Evolutionary conservation across 2,113 vertebrate genomes (phyloP), one percentile per base, ranked within the genome.

Genomic region (Cyanocitta stelleri): DNA sequence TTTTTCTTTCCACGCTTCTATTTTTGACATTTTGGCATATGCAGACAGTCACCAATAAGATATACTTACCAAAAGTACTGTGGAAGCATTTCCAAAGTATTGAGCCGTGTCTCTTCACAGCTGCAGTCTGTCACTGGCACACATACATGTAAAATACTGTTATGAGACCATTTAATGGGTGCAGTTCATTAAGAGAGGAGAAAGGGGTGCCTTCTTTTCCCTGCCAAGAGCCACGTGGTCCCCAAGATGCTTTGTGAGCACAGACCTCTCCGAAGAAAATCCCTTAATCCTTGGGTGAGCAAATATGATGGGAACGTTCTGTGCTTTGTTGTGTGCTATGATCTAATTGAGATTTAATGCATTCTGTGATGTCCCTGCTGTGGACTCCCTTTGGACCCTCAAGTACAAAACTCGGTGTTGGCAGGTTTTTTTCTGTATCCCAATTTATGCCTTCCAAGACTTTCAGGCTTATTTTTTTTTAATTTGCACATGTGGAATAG

Each of bases 261-360:
- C 82, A 85, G 55, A 83, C 72, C 35, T 86, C 86, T 90, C 81
- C 0, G 1, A 90, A 93, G 77, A 85, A 85, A 96, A 81, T 81
- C 75, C 63, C 86, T 97, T 97, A 95, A 95, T 96, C 90, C 95
- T 97, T 96, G 94, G 89, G 49, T 97, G 97, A 97, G 95, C 94
- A 96, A 93, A 94, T 92, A 19, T 6, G 93, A 92, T 86, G 93
- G 18, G 93, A 64, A 78, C 22, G 58, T 77, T 82, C 71, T 10
- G 23, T 56, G 85, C 84, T 93, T 79, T 84, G 69, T 59, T 69
- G 46, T 97, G 90, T 95, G 96, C 98, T 95, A 84, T 98, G 97
- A 98, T 98, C 98, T 98, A 97, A 98, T 98, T 98, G 98, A 98
- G 96, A 96, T 95, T 97, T 97, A 98, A 97, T 98, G 98, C 96